These are phyloP conservation scores for Dicrostonyx torquatus DNA, from an alignment of 2,797 vertebrate species.

Conservation along the genomic window DNA sequence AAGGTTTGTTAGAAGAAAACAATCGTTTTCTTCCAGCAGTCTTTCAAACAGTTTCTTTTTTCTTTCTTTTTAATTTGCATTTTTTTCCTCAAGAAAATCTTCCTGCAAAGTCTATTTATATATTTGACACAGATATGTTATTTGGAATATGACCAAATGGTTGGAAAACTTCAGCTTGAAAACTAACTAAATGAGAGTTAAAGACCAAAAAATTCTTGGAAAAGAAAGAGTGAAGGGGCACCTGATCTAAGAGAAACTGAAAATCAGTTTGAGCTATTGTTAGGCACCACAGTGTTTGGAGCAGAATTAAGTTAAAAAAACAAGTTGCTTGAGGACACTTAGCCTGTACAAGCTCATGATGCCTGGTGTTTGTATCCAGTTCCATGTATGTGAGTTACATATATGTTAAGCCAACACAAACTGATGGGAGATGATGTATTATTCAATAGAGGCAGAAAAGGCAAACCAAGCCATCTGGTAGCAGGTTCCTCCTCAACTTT, in stretches of 20 bases:
- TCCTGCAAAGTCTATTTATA: constrained; percentile 17
- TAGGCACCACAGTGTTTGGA: background rate
- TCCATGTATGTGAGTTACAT: background rate
- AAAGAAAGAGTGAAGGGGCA: background rate
- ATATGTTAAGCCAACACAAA: background rate
- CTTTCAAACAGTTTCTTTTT: background rate
- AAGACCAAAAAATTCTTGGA: constrained; percentile 1
- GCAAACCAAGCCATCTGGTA: background rate
- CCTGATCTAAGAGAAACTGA: background rate
- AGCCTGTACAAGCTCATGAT: background rate
- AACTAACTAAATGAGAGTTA: constrained; percentile 11
- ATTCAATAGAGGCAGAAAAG: background rate
- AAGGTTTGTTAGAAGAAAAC: background rate
- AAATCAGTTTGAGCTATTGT: background rate
- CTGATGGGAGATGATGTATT: background rate
- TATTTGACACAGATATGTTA: background rate
- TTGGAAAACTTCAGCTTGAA: constrained; percentile 7
- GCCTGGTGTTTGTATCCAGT: background rate
- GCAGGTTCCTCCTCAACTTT: background rate
- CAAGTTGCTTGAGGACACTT: background rate
- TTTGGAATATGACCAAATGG: constrained; percentile 36
- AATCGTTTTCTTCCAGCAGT: background rate
- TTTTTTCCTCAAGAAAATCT: constrained; percentile 45
- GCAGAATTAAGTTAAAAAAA: constrained; percentile 1
- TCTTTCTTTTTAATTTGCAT: background rate